phyloP scores from a whole-genome alignment of 2,113 vertebrate genomes.

The Pseudonaja textilis region DNA sequence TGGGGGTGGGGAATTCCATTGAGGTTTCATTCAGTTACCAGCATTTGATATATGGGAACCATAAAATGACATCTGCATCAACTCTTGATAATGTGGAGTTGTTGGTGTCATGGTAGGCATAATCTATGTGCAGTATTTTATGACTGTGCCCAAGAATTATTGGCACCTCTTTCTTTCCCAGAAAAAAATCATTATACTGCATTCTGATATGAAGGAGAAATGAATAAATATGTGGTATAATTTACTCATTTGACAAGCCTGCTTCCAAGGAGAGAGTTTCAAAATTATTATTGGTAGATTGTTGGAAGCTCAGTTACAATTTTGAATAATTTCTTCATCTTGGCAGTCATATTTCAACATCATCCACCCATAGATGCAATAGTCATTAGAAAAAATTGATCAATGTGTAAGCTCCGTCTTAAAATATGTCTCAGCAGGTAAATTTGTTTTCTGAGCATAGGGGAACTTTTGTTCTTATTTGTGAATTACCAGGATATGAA shows the following conservation, averaged over 20 bases:
- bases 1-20: background rate
- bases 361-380: background rate
- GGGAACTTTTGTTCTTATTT: background rate
- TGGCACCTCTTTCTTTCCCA: background rate
- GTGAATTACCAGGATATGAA: background rate
- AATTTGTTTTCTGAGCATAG: background rate
- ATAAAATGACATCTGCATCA: background rate
- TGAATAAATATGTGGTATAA: background rate
- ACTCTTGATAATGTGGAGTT: background rate
- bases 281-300: background rate
- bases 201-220: background rate
- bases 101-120: background rate
- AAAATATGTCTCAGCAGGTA: background rate
- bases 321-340: background rate
- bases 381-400: background rate
- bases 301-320: background rate
- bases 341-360: background rate
- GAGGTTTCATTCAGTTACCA: background rate
- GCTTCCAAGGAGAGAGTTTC: background rate
- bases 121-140: background rate
- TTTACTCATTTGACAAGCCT: background rate
- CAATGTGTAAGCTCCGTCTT: background rate
- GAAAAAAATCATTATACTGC: background rate
- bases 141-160: background rate
- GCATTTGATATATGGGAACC: background rate